Conservation (phyloP, 2,888 invertebrate genomes). For the Thecocarcelia acutangulata region DNA sequence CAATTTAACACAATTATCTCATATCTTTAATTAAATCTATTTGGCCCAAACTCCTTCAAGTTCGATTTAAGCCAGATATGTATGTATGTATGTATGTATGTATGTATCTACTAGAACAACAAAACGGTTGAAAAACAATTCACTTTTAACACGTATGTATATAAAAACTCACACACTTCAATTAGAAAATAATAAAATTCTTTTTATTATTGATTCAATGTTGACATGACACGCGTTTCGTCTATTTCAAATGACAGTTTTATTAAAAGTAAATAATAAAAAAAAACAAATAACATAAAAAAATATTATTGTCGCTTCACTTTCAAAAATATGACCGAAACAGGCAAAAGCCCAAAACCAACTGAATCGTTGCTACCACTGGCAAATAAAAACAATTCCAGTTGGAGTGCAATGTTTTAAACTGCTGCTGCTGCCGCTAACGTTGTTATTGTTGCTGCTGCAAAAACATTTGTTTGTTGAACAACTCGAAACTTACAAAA, state of each 20-base stretch:
- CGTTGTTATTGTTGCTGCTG: constrained; percentile 35
- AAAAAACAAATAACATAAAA: constrained; percentile 22
- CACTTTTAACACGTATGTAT: constrained; percentile 15
- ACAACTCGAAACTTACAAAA: constrained; percentile 49
- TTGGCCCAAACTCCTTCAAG: too few relatives aligned
- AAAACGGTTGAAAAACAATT: background rate
- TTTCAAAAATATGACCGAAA: constrained; percentile 61
- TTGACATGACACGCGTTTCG: constrained; percentile 21
- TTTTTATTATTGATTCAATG: constrained; percentile 40
- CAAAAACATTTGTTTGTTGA: constrained; percentile 54
- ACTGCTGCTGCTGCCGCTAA: constrained; percentile 15
- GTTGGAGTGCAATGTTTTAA: constrained; percentile 64
- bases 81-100: too few relatives aligned
- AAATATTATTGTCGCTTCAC: constrained; percentile 36
- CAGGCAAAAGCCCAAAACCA: constrained; percentile 62
- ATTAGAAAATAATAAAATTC: constrained; percentile 21
- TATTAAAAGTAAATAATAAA: constrained; percentile 17
- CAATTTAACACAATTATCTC: background rate
- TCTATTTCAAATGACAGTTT: constrained; percentile 11
- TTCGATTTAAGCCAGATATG: too few relatives aligned
- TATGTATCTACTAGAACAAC: too few relatives aligned
- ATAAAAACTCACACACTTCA: constrained; percentile 44
- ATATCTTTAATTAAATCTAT: too few relatives aligned
- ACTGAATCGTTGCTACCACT: constrained; percentile 67
- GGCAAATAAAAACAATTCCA: constrained; percentile 64